These are phyloP conservation scores for Aramus guarauna DNA, from an alignment of 2,113 vertebrate species.

Conservation along the genomic window DNA sequence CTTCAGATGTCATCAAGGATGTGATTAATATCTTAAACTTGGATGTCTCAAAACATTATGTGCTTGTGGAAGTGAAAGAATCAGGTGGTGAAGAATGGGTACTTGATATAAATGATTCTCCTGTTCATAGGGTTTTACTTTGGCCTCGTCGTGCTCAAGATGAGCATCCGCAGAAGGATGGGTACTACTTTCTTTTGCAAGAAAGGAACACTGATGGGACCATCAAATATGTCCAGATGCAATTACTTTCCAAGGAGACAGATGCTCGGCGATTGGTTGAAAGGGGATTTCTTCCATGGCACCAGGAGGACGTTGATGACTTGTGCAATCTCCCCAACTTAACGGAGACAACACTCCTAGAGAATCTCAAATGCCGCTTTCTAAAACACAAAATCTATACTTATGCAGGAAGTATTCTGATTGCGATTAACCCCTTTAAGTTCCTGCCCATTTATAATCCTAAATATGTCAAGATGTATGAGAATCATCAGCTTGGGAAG, in stretches of 20 bases:
- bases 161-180: slow-evolving; percentile 76
- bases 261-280: slow-evolving; percentile 81
- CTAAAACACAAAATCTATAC: slow-evolving; percentile 89
- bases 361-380: slow-evolving; percentile 84
- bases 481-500: slow-evolving; percentile 89
- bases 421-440: slow-evolving; percentile 93
- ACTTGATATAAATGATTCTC: slow-evolving; percentile 78
- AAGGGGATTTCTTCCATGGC: slow-evolving; percentile 90
- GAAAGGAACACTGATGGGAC: slow-evolving; percentile 82
- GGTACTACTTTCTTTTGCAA: slow-evolving; percentile 89
- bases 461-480: slow-evolving; percentile 92
- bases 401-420: slow-evolving; percentile 86
- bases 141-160: slow-evolving; percentile 85
- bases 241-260: slow-evolving; percentile 75
- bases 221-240: slow-evolving; percentile 86
- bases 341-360: slow-evolving; percentile 79
- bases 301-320: slow-evolving; percentile 83
- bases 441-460: slow-evolving; percentile 95
- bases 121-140: slow-evolving; percentile 80
- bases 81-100: slow-evolving; percentile 75
- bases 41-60: slow-evolving; percentile 73
- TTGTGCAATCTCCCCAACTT: slow-evolving; percentile 85
- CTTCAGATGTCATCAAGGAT: slow-evolving; percentile 76
- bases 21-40: slow-evolving; percentile 75
- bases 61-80: slow-evolving; percentile 86